Conservation (phyloP, 92 coral and sea anemone genomes). For the Porites evermanni region DNA sequence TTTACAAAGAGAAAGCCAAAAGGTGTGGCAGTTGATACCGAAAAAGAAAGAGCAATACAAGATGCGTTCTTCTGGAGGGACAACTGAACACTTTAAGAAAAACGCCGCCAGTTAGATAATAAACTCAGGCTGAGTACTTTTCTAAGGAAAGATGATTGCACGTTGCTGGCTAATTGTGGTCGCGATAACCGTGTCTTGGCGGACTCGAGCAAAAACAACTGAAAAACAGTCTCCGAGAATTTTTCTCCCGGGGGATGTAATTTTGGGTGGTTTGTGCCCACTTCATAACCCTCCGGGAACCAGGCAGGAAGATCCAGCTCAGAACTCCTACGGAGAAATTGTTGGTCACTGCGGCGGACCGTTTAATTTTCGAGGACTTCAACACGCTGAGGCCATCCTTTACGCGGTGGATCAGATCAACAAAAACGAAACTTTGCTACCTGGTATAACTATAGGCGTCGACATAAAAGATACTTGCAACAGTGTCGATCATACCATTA, state of each 20-base stretch:
- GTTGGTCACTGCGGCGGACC: conserved; percentile 58
- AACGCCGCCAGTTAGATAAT: not conserved
- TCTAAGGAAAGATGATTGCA: not conserved
- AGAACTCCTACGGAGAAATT: not conserved
- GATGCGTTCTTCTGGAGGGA: not conserved
- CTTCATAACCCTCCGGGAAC: conserved; percentile 66
- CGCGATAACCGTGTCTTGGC: not conserved
- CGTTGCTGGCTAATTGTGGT: not conserved
- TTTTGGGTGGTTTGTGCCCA: conserved; percentile 71
- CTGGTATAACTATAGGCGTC: conserved; percentile 73
- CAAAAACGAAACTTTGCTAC: conserved; percentile 62
- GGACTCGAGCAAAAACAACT: not conserved
- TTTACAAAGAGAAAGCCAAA: not conserved
- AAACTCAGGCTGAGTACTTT: not conserved
- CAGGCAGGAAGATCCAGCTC: conserved; percentile 27
- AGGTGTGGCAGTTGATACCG: not conserved
- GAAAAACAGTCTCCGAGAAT: conserved; percentile 11
- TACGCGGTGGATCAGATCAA: conserved; percentile 73
- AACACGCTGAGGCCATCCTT: conserved; percentile 79
- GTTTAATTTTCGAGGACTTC: conserved; percentile 77
- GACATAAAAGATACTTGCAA: conserved; percentile 80
- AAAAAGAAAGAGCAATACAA: not conserved
- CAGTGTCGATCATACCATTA: conserved; percentile 78
- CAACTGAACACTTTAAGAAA: not conserved
- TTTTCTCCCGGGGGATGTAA: conserved; percentile 58